Conservation (phyloP, 2,113 vertebrate species). For the Oreochromis spilurus region DNA sequence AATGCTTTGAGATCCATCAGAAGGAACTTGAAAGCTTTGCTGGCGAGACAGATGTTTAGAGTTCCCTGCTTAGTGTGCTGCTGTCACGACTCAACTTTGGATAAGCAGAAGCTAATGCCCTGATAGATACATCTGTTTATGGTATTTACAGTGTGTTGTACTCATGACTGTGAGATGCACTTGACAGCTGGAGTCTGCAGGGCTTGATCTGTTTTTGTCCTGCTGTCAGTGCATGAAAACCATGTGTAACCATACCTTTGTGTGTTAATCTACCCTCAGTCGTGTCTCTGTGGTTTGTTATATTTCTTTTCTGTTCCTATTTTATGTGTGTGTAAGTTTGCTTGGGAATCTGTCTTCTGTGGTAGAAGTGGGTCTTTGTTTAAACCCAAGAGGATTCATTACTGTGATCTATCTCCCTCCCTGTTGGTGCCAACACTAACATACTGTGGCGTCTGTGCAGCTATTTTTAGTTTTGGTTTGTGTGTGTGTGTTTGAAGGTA, state of each 20-base stretch:
- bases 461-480: slow-evolving; percentile 41
- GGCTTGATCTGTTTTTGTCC: not conserved
- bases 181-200: not conserved
- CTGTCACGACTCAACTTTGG: not conserved
- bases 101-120: not conserved
- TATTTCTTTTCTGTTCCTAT: not conserved
- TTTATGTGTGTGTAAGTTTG: not conserved
- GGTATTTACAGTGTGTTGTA: not conserved
- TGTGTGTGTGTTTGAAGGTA: not conserved
- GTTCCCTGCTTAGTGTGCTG: not conserved
- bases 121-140: not conserved
- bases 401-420: slow-evolving; percentile 57
- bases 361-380: slow-evolving; percentile 54
- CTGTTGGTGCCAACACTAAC: slow-evolving; percentile 33
- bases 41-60: not conserved
- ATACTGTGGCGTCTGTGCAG: slow-evolving; percentile 26
- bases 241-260: not conserved
- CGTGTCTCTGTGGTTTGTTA: not conserved
- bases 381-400: slow-evolving; percentile 69
- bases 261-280: not conserved
- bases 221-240: not conserved
- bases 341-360: slow-evolving; percentile 25
- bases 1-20: not conserved
- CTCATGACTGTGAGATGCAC: not conserved
- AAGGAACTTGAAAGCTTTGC: not conserved